Percentiles rank a stretch among this genome's conserved stretches.
Evolutionary conservation across 2,797 vertebrate genomes (phyloP).

Genomic region (Carduelis carduelis): DNA sequence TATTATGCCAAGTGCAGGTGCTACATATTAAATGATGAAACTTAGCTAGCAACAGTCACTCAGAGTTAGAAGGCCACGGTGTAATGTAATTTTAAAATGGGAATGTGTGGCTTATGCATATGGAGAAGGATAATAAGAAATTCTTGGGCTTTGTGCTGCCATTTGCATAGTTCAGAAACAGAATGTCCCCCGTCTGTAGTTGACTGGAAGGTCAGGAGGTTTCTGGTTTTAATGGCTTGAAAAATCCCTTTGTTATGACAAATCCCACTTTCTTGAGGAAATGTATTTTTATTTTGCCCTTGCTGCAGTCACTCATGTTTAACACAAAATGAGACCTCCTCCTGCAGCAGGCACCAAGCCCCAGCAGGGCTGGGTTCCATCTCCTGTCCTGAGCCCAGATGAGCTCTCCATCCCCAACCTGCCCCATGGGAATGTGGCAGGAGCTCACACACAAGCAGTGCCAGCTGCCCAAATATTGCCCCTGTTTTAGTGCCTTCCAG

Average conservation of each 20-base stretch:
- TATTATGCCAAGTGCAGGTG: slow-evolving; percentile 41
- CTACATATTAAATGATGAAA: slow-evolving; percentile 14
- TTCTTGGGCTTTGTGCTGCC: slow-evolving; percentile 3
- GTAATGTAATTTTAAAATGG: slow-evolving; percentile 2
- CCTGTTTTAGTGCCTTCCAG: not conserved
- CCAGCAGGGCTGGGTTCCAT: not conserved
- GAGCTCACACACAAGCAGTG: not conserved
- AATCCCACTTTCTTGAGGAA: slow-evolving; percentile 3
- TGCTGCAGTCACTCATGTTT: not conserved
- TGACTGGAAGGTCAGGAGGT: slow-evolving; percentile 33
- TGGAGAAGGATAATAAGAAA: slow-evolving; percentile 49
- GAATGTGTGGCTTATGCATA: slow-evolving; percentile 42
- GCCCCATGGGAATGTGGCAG: not conserved
- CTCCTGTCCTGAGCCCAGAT: not conserved
- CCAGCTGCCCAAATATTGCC: not conserved
- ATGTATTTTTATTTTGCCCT: slow-evolving; percentile 27
- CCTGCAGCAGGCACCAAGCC: not conserved
- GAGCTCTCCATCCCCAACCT: not conserved
- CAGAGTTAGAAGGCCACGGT: slow-evolving; percentile 31
- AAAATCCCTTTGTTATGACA: slow-evolving; percentile 35
- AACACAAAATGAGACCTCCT: not conserved
- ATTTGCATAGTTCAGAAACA: slow-evolving; percentile 54
- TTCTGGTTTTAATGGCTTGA: slow-evolving; percentile 28
- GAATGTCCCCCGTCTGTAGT: not conserved
- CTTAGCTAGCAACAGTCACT: slow-evolving; percentile 28